Evolutionary conservation across 1,140 invertebrate genomes (phyloP).

Genomic region (Campoletis sonorensis): DNA sequence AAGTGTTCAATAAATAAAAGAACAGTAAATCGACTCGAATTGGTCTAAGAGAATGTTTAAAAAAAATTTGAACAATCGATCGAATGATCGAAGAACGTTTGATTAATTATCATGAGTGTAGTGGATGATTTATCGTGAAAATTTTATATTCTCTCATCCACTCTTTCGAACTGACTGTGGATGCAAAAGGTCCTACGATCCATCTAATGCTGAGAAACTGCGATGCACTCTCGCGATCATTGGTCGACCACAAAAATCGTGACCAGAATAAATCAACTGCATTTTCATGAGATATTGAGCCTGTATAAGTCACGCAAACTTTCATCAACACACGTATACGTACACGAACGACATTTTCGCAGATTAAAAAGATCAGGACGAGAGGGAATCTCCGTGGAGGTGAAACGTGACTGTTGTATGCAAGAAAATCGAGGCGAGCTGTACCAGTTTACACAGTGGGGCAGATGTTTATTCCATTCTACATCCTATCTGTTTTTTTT

Average conservation of each 20-base stretch:
- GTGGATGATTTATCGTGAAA: not conserved
- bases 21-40: too few species aligned
- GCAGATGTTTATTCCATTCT: conserved; percentile 2
- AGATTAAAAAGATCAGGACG: not conserved
- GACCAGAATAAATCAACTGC: not conserved
- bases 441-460: not conserved
- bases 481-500: not conserved
- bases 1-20: too few species aligned
- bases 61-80: too few species aligned
- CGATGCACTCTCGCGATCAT: conserved; percentile 16
- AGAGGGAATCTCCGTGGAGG: not conserved
- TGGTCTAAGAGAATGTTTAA: too few species aligned
- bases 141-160: not conserved
- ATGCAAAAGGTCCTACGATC: not conserved
- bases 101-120: too few species aligned
- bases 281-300: not conserved
- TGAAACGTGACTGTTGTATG: conserved; percentile 20
- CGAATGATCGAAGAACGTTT: too few species aligned
- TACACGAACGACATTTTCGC: not conserved
- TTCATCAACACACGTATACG: not conserved
- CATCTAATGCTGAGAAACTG: not conserved
- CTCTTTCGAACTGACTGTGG: too few species aligned
- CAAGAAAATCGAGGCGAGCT: not conserved
- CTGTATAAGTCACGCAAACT: not conserved
- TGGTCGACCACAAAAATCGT: conserved; percentile 12